phyloP scores from a whole-genome alignment of 2,888 invertebrate species.

The Machimus atricapillus region DNA sequence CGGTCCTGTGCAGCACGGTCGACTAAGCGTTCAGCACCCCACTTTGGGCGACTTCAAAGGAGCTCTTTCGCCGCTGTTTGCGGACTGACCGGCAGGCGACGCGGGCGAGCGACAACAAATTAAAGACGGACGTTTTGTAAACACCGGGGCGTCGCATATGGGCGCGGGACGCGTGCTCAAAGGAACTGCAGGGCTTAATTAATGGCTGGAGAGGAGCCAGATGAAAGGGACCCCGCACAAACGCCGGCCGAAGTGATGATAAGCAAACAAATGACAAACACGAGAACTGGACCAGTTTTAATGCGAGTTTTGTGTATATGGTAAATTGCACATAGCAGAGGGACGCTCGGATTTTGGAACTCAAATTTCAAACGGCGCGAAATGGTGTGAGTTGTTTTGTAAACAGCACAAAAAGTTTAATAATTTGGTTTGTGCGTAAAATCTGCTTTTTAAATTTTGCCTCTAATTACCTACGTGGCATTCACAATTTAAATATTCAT shows the following conservation, averaged over 20 bases:
- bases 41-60: not conserved
- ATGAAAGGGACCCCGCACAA: slow-evolving; percentile 10
- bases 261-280: slow-evolving; percentile 30
- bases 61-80: not conserved
- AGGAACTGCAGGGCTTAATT: slow-evolving; percentile 10
- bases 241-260: not conserved
- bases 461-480: too few species aligned
- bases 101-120: not conserved
- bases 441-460: too few species aligned
- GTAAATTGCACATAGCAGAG: not conserved
- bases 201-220: slow-evolving; percentile 1
- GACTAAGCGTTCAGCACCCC: not conserved
- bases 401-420: too few species aligned
- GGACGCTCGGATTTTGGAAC: not conserved
- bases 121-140: slow-evolving; percentile 18
- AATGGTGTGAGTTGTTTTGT: not conserved
- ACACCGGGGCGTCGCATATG: not conserved
- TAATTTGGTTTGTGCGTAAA: too few species aligned
- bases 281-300: slow-evolving; percentile 1
- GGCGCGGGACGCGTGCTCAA: not conserved
- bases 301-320: not conserved
- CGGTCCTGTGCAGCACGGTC: not conserved
- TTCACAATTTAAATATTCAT: too few species aligned
- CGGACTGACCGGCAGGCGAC: not conserved
- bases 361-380: not conserved